Percentiles rank a stretch among this genome's conserved stretches.
phyloP scores from a whole-genome alignment of 2,888 invertebrate genomes.

The Apocheima hispidaria region DNA sequence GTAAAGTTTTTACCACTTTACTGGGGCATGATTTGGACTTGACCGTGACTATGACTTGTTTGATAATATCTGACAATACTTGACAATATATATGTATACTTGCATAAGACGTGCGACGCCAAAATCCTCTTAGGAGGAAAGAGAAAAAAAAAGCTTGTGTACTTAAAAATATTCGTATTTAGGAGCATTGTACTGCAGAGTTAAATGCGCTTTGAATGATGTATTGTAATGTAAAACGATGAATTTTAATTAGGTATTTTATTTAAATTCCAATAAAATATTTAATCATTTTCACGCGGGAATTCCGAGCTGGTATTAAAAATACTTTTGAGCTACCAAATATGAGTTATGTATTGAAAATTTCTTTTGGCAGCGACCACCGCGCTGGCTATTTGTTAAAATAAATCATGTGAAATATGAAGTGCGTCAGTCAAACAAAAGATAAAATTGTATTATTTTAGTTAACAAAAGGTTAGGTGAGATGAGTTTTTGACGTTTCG shows the following conservation, averaged over 20 bases:
- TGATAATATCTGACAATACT: no score
- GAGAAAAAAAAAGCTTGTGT: no score
- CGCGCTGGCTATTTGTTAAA: slow-evolving; percentile 12
- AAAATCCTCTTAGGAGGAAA: no score
- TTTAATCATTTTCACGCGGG: slow-evolving; percentile 1
- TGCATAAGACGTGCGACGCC: no score
- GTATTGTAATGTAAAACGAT: slow-evolving; percentile 27
- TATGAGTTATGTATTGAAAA: slow-evolving; percentile 1
- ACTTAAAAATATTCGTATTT: slow-evolving; percentile 14
- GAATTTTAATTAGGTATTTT: slow-evolving; percentile 30
- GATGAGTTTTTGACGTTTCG: slow-evolving; percentile 49
- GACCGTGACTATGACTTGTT: no score
- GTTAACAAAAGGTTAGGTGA: slow-evolving; percentile 48
- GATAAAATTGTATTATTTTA: slow-evolving; percentile 35
- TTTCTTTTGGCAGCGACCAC: slow-evolving; percentile 23
- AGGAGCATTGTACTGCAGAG: slow-evolving; percentile 26
- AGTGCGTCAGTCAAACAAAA: slow-evolving; percentile 36
- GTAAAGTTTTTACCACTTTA: no score
- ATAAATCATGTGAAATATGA: slow-evolving; percentile 35
- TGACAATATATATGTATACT: no score
- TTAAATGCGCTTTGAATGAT: slow-evolving; percentile 26
- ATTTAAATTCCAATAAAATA: slow-evolving; percentile 16
- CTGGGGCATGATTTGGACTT: no score
- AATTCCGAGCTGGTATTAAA: slow-evolving; percentile 16
- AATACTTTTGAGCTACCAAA: no score